Evolutionary conservation across 1,140 invertebrate species (phyloP).

Genomic region (Pararge aegeria): DNA sequence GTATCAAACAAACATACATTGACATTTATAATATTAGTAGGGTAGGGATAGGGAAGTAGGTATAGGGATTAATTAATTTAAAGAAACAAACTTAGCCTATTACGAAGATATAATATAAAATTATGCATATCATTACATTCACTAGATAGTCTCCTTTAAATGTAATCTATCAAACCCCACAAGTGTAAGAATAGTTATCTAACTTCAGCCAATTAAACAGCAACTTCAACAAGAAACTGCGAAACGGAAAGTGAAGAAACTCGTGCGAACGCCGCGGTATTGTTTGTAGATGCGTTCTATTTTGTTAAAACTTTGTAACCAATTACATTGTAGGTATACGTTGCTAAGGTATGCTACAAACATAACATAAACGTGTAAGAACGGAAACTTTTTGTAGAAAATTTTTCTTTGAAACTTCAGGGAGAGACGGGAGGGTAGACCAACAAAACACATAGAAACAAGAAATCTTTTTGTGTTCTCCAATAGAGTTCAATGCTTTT

Average conservation of each 20-base stretch:
- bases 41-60: no score
- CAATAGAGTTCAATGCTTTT: no score
- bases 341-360: neutral
- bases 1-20: no score
- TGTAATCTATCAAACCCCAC: constrained; percentile 17
- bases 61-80: no score
- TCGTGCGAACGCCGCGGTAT: constrained; percentile 49
- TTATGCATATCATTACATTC: neutral
- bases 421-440: no score
- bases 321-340: constrained; percentile 1
- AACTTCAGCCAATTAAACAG: constrained; percentile 30
- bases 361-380: neutral
- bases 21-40: no score
- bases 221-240: constrained; percentile 38
- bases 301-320: constrained; percentile 16
- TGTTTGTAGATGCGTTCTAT: constrained; percentile 39
- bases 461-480: no score
- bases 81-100: neutral
- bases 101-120: neutral
- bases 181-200: constrained; percentile 18
- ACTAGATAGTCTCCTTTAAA: neutral
- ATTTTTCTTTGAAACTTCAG: no score
- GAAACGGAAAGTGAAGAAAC: constrained; percentile 56
- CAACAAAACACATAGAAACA: no score
- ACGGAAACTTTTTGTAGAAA: no score